phyloP scores from a whole-genome alignment of 2,797 vertebrate genomes.

The Lagodon rhomboides region DNA sequence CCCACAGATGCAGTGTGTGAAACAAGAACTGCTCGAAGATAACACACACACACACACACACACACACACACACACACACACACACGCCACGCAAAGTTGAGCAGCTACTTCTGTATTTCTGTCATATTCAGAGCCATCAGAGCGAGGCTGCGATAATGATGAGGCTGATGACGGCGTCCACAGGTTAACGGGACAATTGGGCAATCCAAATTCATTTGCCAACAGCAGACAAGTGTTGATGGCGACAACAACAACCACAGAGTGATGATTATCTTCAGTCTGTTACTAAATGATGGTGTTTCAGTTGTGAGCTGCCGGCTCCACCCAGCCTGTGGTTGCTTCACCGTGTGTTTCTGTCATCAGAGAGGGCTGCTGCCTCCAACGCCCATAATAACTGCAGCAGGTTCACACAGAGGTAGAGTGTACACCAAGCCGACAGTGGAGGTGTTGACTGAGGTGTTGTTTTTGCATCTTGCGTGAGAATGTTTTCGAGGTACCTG shows the following conservation, averaged over 20 bases:
- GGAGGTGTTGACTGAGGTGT: conserved; percentile 2
- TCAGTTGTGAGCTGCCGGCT: conserved; percentile 54
- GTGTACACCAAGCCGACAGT: not conserved
- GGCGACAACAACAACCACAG: conserved; percentile 11
- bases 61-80: conserved; percentile 26
- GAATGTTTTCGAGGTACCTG: not conserved
- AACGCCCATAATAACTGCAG: conserved; percentile 62
- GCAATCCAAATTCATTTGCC: conserved; percentile 10
- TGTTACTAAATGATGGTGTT: conserved; percentile 74
- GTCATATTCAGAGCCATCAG: conserved; percentile 17
- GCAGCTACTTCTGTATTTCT: conserved; percentile 69
- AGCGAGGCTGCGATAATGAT: conserved; percentile 20
- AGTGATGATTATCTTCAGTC: conserved; percentile 59
- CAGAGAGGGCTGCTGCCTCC: conserved; percentile 34
- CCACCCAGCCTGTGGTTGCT: conserved; percentile 81
- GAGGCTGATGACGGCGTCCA: conserved; percentile 4
- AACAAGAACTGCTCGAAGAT: conserved; percentile 74
- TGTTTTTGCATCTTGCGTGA: not conserved
- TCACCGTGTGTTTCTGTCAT: conserved; percentile 52
- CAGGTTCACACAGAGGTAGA: conserved; percentile 42
- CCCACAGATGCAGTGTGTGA: conserved; percentile 64
- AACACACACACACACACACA: conserved; percentile 21
- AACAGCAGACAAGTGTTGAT: conserved; percentile 24
- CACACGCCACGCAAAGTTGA: conserved; percentile 11
- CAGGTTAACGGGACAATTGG: conserved; percentile 32